Conservation (phyloP, 1,140 invertebrate genomes). For the Neodiprion fabricii region DNA sequence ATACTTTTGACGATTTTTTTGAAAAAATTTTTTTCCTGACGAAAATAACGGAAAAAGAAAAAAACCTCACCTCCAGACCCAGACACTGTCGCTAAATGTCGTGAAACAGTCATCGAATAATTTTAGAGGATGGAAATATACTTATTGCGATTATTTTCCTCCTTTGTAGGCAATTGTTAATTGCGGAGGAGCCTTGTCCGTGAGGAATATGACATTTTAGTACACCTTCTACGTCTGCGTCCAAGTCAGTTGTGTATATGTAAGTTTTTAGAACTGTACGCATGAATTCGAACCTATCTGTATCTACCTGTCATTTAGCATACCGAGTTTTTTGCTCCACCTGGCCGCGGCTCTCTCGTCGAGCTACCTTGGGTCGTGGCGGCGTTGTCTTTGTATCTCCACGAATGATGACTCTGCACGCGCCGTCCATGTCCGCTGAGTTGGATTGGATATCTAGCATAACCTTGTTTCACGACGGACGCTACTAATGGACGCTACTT, state of each 20-base stretch:
- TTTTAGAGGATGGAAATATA: too few relatives aligned
- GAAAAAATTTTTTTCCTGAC: too few relatives aligned
- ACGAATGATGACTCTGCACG: conserved; percentile 59
- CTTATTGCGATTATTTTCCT: too few relatives aligned
- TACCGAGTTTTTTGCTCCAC: conserved; percentile 53
- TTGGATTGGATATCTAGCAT: conserved; percentile 41
- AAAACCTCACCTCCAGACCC: too few relatives aligned
- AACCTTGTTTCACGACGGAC: conserved; percentile 42
- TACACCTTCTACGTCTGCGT: neutral
- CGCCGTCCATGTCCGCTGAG: conserved; percentile 16
- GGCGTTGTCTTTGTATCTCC: conserved; percentile 55
- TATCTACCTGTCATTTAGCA: conserved; percentile 57
- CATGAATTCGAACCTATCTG: neutral
- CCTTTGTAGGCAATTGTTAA: neutral
- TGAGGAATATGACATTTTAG: neutral
- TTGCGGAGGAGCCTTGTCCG: neutral
- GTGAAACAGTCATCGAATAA: too few relatives aligned
- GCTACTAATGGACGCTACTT: conserved; percentile 47
- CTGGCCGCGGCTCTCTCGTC: conserved; percentile 17
- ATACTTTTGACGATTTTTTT: too few relatives aligned
- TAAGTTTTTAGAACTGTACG: too few relatives aligned
- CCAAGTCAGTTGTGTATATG: neutral
- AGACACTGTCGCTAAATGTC: too few relatives aligned
- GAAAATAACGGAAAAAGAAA: too few relatives aligned
- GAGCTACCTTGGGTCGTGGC: conserved; percentile 36